Conservation (phyloP, 2,888 invertebrate genomes). For the Morpho deidamia region DNA sequence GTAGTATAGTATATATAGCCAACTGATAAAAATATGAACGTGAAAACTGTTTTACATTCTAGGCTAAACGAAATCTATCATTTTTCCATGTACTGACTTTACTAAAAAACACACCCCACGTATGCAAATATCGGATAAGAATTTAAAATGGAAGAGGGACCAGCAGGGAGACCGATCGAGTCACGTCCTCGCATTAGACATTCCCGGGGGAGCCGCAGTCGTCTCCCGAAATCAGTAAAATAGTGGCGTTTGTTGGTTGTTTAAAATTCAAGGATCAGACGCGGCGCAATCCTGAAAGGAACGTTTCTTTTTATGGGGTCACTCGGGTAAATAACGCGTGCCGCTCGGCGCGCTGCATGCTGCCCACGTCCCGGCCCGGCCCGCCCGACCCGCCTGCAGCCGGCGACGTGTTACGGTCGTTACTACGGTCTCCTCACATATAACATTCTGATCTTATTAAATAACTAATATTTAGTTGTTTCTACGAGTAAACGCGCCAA, state of each 20-base stretch:
- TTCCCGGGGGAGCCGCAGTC: slow-evolving; percentile 12
- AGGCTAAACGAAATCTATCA: too few species aligned
- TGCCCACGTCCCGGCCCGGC: slow-evolving; percentile 16
- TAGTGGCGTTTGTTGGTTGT: slow-evolving; percentile 41
- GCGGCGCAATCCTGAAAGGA: slow-evolving; percentile 48
- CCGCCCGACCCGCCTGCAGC: too few species aligned
- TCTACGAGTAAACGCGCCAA: too few species aligned
- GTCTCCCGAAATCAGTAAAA: slow-evolving; percentile 46
- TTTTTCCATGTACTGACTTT: too few species aligned
- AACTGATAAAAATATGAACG: too few species aligned
- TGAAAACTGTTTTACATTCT: too few species aligned
- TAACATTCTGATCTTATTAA: too few species aligned
- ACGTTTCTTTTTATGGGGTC: slow-evolving; percentile 61
- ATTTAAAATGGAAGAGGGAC: neutral
- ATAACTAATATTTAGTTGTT: too few species aligned
- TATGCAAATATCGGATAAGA: neutral
- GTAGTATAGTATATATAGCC: too few species aligned
- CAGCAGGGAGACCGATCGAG: neutral
- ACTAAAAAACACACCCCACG: too few species aligned
- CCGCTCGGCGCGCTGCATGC: slow-evolving; percentile 32
- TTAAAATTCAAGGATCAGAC: slow-evolving; percentile 61
- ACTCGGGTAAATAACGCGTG: slow-evolving; percentile 64
- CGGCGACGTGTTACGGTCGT: neutral
- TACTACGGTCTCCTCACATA: too few species aligned
- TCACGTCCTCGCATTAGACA: slow-evolving; percentile 29